Evolutionary conservation across 1,140 invertebrate species (phyloP), one percentile per base, ranked within the genome.

Genomic region (Parapsyche elsis): DNA sequence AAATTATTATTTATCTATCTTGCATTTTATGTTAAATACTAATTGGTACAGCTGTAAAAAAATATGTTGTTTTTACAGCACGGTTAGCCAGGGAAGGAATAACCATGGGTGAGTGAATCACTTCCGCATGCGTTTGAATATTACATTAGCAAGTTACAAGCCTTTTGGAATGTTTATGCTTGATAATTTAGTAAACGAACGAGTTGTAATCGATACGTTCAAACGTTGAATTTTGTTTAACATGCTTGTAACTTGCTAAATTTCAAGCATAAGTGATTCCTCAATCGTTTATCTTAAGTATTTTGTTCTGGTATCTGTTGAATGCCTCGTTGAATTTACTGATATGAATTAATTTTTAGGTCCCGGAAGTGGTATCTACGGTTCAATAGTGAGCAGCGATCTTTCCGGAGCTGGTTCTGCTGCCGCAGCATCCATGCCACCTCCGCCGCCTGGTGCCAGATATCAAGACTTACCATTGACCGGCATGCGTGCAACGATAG

Each of bases 401-500:
- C 90, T 99, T 80, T 88, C 86, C 84, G 91, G 89, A 81, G 90
- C 88, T 16, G 84, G 83, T 26, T 80, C 85, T 5, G 84, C 86
- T 49, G 85, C 87, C 23, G 84, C 88, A 45, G 83, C 84, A 26
- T 84, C 85, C 7, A 80, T 88, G n/a, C 71, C 87, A 46, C 78
- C 87, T 2, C 79, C 83, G 7, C 80, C 84, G 38, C 84, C 86
- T 30, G 86, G 86, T 53, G 86, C 88, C 26, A 86, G 86, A 73
- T 98, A 91, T 86, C 87, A 91, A 26, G 98, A 99, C 88, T 92
- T 98, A 79, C 94, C 96, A 2, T 89, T 99, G 26, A 94, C 95
- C 0, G 95, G 93, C 85, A 97, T 99, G 88, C 90, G 98, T 80
- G 92, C 92, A 78, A 93, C 96, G 23, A 98, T 99, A 86, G 98